A percentile compares a stretch with the other conserved stretches of the same genome.
These are phyloP conservation scores for Rhynchophorus ferrugineus DNA, from an alignment of 1,140 invertebrate species.

Conservation along the genomic window DNA sequence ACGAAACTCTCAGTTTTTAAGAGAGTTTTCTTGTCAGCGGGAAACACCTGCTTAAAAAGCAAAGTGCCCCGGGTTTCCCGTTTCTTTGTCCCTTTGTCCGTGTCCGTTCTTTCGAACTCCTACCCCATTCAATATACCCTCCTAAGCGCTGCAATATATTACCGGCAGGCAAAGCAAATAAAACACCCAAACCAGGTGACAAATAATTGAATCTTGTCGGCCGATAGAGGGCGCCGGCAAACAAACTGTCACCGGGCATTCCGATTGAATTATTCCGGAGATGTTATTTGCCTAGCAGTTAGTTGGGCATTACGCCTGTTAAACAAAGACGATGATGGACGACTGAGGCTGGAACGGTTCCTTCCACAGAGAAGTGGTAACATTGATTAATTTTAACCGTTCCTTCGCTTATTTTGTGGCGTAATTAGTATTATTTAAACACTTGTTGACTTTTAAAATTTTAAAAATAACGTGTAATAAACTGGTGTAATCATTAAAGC, in stretches of 20 bases:
- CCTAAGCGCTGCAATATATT: conserved; percentile 7
- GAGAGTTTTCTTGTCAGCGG: conserved; percentile 1
- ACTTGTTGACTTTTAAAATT: too few species aligned
- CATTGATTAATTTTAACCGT: too few species aligned
- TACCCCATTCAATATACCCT: conserved; percentile 4
- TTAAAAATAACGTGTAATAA: too few species aligned
- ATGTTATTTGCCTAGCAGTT: conserved; percentile 4
- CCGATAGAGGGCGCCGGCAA: neutral
- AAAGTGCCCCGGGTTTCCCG: neutral
- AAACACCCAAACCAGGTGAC: conserved; percentile 6
- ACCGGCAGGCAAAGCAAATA: conserved; percentile 2
- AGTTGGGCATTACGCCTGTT: conserved; percentile 7
- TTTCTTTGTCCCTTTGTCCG: conserved; percentile 2
- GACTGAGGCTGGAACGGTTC: neutral
- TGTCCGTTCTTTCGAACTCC: neutral
- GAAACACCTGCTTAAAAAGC: conserved; percentile 3
- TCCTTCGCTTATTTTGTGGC: too few species aligned
- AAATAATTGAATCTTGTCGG: conserved; percentile 8
- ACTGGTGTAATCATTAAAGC: too few species aligned
- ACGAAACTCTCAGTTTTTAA: neutral
- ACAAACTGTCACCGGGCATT: conserved; percentile 3
- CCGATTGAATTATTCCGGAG: conserved; percentile 7
- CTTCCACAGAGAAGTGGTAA: neutral
- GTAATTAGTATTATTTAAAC: too few species aligned
- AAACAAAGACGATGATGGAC: conserved; percentile 1